Conservation (phyloP, 2,888 invertebrate genomes). For the Ennomos quercinarius region DNA sequence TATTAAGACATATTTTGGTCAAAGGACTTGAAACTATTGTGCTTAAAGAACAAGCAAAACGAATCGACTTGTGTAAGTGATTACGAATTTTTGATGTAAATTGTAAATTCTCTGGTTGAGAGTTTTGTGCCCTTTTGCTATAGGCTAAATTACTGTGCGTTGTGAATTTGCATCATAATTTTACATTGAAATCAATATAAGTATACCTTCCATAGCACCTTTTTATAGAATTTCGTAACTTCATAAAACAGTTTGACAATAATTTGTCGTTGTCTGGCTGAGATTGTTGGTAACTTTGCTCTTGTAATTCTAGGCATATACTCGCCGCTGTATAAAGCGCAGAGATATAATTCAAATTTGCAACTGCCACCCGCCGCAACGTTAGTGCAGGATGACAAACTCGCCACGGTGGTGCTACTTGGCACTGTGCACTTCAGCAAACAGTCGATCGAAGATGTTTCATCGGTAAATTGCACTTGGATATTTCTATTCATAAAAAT, state of each 20-base stretch:
- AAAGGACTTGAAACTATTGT: constrained; percentile 45
- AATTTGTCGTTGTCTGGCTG: no score
- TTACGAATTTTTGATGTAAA: no score
- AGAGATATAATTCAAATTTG: constrained; percentile 26
- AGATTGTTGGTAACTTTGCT: no score
- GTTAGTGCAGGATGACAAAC: constrained; percentile 63
- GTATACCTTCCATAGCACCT: no score
- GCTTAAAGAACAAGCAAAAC: constrained; percentile 37
- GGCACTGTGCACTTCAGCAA: constrained; percentile 82
- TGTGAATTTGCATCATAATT: no score
- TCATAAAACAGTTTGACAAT: no score
- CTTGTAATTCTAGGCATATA: constrained; percentile 24
- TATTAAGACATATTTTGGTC: constrained; percentile 51
- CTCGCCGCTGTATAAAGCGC: constrained; percentile 20
- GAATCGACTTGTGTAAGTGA: constrained; percentile 39
- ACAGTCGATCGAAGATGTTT: constrained; percentile 76
- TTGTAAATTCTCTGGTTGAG: no score
- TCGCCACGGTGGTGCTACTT: constrained; percentile 70
- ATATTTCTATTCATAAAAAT: background rate
- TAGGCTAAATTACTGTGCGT: no score
- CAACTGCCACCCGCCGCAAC: constrained; percentile 66
- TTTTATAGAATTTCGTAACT: no score
- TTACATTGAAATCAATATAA: no score
- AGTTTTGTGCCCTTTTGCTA: no score
- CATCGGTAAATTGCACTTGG: constrained; percentile 53